These are phyloP conservation scores for Candoia aspera DNA, from an alignment of 2,113 vertebrate genomes.

Conservation along the genomic window DNA sequence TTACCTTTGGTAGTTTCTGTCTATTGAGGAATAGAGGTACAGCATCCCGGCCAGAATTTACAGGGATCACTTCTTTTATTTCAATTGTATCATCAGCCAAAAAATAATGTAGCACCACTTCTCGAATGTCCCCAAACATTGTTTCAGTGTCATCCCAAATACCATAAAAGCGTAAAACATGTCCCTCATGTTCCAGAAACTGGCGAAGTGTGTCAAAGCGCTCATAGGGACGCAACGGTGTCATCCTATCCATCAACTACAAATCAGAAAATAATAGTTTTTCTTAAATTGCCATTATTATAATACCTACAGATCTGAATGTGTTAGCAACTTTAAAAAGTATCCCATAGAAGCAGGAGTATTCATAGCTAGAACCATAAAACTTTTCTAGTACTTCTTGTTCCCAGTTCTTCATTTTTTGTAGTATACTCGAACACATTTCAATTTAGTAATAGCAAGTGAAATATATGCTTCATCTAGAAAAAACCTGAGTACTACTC, in stretches of 20 bases:
- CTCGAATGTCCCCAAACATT: slow-evolving; percentile 69
- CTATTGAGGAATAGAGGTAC: slow-evolving; percentile 81
- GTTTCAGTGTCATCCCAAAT: slow-evolving; percentile 83
- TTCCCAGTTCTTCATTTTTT: neutral
- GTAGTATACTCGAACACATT: neutral
- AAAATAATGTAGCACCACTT: slow-evolving; percentile 87
- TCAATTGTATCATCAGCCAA: slow-evolving; percentile 89
- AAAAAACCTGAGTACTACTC: neutral
- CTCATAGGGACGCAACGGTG: slow-evolving; percentile 83
- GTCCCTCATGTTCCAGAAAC: slow-evolving; percentile 83
- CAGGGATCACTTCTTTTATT: slow-evolving; percentile 77
- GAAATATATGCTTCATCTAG: neutral
- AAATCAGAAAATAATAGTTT: slow-evolving; percentile 35
- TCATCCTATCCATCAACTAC: slow-evolving; percentile 73
- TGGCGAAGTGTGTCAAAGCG: slow-evolving; percentile 79
- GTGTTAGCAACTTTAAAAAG: neutral
- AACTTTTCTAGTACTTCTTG: neutral
- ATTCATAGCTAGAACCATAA: neutral
- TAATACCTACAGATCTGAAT: slow-evolving; percentile 4
- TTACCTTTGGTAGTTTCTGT: slow-evolving; percentile 90
- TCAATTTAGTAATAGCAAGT: neutral
- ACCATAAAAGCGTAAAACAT: slow-evolving; percentile 88
- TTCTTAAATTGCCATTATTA: slow-evolving; percentile 31
- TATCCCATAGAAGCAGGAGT: neutral
- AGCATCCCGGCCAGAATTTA: slow-evolving; percentile 79